These are phyloP conservation scores for Drosophila punjabiensis DNA, from an alignment of 1,140 invertebrate species.

Conservation along the genomic window DNA sequence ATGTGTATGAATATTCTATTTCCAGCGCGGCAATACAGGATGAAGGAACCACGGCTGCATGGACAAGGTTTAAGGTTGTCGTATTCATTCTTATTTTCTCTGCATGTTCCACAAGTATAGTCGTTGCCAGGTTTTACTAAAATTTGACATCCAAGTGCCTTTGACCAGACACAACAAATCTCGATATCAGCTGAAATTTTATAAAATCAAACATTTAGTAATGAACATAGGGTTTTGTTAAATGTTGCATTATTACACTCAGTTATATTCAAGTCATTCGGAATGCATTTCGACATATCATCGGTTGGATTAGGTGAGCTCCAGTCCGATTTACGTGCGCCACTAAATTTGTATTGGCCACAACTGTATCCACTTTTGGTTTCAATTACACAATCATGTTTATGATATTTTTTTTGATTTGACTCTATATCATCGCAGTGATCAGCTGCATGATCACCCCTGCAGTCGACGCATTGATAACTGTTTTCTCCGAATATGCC, in stretches of 20 bases:
- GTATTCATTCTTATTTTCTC: background rate
- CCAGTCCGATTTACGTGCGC: background rate
- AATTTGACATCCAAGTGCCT: background rate
- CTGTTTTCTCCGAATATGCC: background rate
- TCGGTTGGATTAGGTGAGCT: background rate
- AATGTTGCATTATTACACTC: background rate
- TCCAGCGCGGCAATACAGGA: too few relatives aligned
- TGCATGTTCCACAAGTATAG: background rate
- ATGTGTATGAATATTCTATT: background rate
- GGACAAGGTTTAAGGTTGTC: background rate
- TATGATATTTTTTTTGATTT: background rate
- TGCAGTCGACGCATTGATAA: conserved; percentile 4
- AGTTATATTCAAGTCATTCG: conserved; percentile 5
- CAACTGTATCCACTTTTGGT: background rate
- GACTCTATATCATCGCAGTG: background rate
- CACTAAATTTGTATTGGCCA: background rate
- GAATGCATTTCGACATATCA: conserved; percentile 2
- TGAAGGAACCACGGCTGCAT: background rate
- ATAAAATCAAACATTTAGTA: background rate
- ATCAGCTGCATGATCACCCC: background rate
- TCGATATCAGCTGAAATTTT: background rate
- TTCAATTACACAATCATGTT: background rate
- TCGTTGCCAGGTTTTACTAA: conserved; percentile 6
- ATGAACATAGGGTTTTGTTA: too few relatives aligned
- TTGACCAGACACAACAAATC: conserved; percentile 13